These are phyloP conservation scores for Gila robusta DNA, from an alignment of 2,797 vertebrate genomes.

Conservation along the genomic window DNA sequence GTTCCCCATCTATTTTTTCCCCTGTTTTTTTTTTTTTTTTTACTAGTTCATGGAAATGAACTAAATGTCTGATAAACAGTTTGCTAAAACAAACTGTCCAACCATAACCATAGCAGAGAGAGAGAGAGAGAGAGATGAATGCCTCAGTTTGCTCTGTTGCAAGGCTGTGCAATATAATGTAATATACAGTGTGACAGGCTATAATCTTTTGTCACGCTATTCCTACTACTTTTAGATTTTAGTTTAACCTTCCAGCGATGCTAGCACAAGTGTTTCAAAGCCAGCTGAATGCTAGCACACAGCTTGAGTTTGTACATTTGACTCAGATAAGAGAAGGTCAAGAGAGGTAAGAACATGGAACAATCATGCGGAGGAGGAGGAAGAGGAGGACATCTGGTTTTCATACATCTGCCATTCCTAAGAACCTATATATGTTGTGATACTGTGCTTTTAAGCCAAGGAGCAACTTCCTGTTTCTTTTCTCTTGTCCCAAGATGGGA, in stretches of 20 bases:
- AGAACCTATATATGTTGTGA: slow-evolving; percentile 18
- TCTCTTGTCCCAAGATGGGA: not conserved
- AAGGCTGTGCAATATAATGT: slow-evolving; percentile 4
- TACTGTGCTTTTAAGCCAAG: slow-evolving; percentile 4
- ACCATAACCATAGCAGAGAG: too few relatives aligned
- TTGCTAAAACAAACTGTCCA: too few relatives aligned
- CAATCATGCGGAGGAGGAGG: not conserved
- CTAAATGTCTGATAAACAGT: too few relatives aligned
- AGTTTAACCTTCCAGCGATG: not conserved
- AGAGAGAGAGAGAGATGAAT: not conserved
- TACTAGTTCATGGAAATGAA: too few relatives aligned
- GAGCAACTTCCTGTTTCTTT: slow-evolving; percentile 33
- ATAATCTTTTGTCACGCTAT: not conserved
- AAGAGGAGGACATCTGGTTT: slow-evolving; percentile 24
- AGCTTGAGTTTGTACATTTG: slow-evolving; percentile 25
- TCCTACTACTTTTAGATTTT: not conserved
- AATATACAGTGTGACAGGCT: slow-evolving; percentile 9
- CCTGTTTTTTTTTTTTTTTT: too few relatives aligned
- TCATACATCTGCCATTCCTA: slow-evolving; percentile 34
- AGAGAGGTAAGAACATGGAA: slow-evolving; percentile 27
- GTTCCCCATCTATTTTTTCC: too few relatives aligned
- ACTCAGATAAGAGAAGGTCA: slow-evolving; percentile 33
- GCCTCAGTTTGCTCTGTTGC: not conserved
- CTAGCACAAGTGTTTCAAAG: not conserved
- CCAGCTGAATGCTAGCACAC: slow-evolving; percentile 20